Base-by-base conservation (phyloP, 1,140 invertebrate species). In the Aphelenchoides fujianensis region DNA sequence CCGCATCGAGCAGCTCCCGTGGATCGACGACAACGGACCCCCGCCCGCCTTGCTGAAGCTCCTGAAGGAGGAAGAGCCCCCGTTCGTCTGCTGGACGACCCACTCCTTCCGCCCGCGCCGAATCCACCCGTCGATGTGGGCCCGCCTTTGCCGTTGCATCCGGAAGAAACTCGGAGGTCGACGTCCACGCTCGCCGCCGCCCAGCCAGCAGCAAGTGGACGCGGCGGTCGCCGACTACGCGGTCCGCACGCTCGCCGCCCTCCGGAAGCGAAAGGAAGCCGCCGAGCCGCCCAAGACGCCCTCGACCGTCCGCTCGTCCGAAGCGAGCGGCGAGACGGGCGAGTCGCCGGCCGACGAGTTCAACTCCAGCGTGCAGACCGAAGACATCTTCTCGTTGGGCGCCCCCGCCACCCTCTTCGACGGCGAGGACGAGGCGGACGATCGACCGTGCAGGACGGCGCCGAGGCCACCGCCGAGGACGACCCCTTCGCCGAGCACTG, bases 401-500 rank as follows among this genome's bases (percentile, higher is more conserved):
- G 52, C 36, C 3, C 12, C 2, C 28, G 23, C 3, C 55, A 64
- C 7, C 27, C 16, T 23, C 41, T 1, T 34, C n/a, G 28, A 31
- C 36, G 30, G 32, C 1, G 30, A 1, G 27, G 1, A 35, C 27
- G 7, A 68, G 32, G 9, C 30, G 27, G 7, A 69, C 68, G 2
- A 63, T 28, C 27, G 55, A 48, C 54, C 28, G 1, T 62, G 55
- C 19, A 66, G 27, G 31, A 67, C 59, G 31, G 68, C 23, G 61
- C 53, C n/a, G 9, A 28, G 37, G 37, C 55, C 30, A 69, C 73
- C n/a, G 31, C 63, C 28, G 30, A 30, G 3, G 76, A 77, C 55
- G 75, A 77, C 31, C 63, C 71, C 2, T 75, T 75, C 37, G 48
- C 34, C 27, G 37, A 68, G n/a, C 63, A 76, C 48, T 79, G 57